Conservation (phyloP, 2,113 vertebrate genomes). For the Bufo gargarizans region DNA sequence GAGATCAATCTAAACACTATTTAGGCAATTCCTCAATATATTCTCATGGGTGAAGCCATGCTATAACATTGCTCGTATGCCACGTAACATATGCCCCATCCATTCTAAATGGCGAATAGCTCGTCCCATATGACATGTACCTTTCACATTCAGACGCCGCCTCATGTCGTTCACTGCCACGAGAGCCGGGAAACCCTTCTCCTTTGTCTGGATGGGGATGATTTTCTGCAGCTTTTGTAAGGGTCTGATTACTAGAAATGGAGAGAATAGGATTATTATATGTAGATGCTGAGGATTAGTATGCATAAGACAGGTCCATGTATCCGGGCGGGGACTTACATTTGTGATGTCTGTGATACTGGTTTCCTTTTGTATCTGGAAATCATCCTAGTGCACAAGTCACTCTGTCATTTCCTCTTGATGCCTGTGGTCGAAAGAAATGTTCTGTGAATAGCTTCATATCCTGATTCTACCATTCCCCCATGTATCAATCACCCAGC, state of each 20-base stretch:
- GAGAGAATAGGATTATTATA: neutral
- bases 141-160: slow-evolving; percentile 8
- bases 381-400: slow-evolving; percentile 72
- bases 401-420: slow-evolving; percentile 10
- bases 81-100: neutral
- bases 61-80: neutral
- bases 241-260: slow-evolving; percentile 8
- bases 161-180: slow-evolving; percentile 4
- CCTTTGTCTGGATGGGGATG: slow-evolving; percentile 38
- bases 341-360: slow-evolving; percentile 77
- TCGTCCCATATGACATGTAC: neutral
- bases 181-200: neutral
- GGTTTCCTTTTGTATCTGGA: slow-evolving; percentile 77
- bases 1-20: no score
- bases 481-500: no score
- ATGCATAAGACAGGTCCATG: no score
- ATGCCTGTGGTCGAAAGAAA: neutral
- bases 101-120: neutral
- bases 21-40: no score
- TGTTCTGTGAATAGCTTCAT: neutral
- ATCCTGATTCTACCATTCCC: neutral
- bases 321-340: slow-evolving; percentile 66
- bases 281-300: neutral
- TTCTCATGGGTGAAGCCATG: no score
- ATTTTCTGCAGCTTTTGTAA: slow-evolving; percentile 42